Evolutionary conservation across 2,888 invertebrate genomes (phyloP).

Genomic region (Lepas anatifera): DNA sequence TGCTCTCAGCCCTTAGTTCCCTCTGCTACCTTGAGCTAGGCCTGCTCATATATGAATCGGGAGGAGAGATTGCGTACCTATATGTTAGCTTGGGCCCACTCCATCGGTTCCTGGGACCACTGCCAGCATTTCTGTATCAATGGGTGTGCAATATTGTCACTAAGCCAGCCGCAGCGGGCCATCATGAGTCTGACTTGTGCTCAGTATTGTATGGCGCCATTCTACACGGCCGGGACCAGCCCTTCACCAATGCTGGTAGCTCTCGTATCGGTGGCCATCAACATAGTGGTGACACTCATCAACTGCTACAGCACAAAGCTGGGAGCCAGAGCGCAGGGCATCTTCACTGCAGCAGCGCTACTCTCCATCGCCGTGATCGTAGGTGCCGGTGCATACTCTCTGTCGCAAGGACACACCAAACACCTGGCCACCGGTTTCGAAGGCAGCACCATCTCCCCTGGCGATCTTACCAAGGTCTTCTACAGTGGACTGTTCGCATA

Average conservation of each 20-base stretch:
- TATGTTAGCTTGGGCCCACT: conserved; percentile 57
- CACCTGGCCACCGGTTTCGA: conserved; percentile 71
- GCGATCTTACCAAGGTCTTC: conserved; percentile 84
- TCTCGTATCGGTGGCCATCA: too few relatives aligned
- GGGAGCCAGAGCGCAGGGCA: conserved; percentile 88
- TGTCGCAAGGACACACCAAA: conserved; percentile 78
- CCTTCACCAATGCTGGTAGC: too few relatives aligned
- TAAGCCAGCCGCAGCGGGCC: conserved; percentile 63
- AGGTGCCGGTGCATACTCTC: conserved; percentile 75
- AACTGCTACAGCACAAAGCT: conserved; percentile 92
- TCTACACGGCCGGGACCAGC: too few relatives aligned
- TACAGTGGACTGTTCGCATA: conserved; percentile 93
- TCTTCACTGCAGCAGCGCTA: conserved; percentile 86
- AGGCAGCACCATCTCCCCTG: conserved; percentile 55
- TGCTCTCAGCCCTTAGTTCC: conserved; percentile 67
- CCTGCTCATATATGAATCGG: conserved; percentile 72
- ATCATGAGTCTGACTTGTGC: conserved; percentile 63
- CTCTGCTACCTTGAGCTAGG: too few relatives aligned
- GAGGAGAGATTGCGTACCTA: conserved; percentile 69
- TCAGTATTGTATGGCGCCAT: conserved; percentile 43
- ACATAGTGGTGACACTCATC: conserved; percentile 57
- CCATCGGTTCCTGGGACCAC: too few relatives aligned
- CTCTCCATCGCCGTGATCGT: conserved; percentile 82
- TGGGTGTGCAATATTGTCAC: conserved; percentile 64
- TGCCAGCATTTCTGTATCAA: conserved; percentile 61